Evolutionary conservation across 1,140 invertebrate species (phyloP), one percentile per base, ranked within the genome.

Genomic region (Ceratina japonica): DNA sequence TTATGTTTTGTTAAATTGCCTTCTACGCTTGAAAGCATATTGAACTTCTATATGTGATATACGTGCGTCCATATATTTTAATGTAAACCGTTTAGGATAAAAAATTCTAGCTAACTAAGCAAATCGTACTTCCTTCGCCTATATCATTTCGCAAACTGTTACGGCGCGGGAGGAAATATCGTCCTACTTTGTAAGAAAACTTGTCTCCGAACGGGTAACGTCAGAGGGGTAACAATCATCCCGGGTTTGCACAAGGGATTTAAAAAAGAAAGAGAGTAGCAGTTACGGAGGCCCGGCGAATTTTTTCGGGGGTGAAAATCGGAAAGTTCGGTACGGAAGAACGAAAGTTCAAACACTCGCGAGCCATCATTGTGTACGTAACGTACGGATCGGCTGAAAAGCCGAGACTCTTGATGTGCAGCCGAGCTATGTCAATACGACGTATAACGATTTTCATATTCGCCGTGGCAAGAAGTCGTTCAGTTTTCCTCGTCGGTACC

Each of bases 381-480:
- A 5, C 58, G 22, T n/a, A 20, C 16, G 13, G 20, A 20, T 31
- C 37, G 16, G 1, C 51, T 15, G 22, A 22, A 12, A 12, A 20
- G n/a, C 37, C n/a, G 44, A 13, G 49, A 61, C 61, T 16, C n/a
- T 49, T 59, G 64, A 69, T 22, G 64, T 37, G 58, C 31, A 49
- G 62, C 59, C 66, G 72, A 63, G 61, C 85, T 87, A 86, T 90
- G 87, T 90, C 89, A 89, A 91, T 89, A 90, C 87, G 85, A 61
- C 18, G 66, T 56, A 89, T 89, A 87, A 88, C 86, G 86, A 89
- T 90, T 89, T 90, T 85, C 87, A 89, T 90, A 88, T 87, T 86
- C 81, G 78, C 61, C 44, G 74, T 73, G 58, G 71, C 58, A 51
- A 58, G 64, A 51, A 63, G 31, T 24, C 66, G 13, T 22, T 15